Conservation (phyloP, 2,113 vertebrate genomes). For the Tamias sibiricus region DNA sequence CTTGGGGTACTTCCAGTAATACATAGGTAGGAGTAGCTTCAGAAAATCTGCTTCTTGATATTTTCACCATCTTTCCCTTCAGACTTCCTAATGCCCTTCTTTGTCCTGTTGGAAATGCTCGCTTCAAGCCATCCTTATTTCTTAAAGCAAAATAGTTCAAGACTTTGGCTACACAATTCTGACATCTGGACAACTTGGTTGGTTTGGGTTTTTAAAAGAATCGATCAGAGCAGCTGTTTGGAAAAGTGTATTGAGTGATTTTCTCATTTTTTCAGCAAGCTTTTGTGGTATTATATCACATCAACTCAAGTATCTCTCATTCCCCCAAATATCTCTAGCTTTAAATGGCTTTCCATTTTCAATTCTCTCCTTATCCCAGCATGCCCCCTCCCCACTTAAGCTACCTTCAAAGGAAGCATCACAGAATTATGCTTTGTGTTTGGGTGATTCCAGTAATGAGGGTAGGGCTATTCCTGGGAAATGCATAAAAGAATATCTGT, state of each 20-base stretch:
- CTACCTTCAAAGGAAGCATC: constrained; percentile 23
- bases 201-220: constrained; percentile 52
- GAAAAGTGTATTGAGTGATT: constrained; percentile 64
- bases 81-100: constrained; percentile 20
- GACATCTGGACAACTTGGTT: constrained; percentile 63
- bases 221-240: constrained; percentile 67
- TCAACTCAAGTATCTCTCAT: constrained; percentile 55
- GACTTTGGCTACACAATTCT: background rate
- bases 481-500: constrained; percentile 68
- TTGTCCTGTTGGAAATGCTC: constrained; percentile 30
- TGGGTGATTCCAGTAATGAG: constrained; percentile 74
- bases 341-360: background rate
- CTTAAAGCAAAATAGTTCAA: constrained; percentile 36
- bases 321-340: constrained; percentile 19
- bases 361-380: background rate
- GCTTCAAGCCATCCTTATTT: constrained; percentile 68
- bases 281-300: constrained; percentile 56
- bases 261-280: constrained; percentile 74
- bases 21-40: background rate
- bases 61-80: constrained; percentile 45
- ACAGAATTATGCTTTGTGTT: constrained; percentile 77
- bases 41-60: constrained; percentile 34
- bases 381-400: background rate
- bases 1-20: background rate
- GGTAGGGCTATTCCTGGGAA: constrained; percentile 72